These are phyloP conservation scores for Chrysolina oricalcia DNA, from an alignment of 2,888 invertebrate species.

Conservation along the genomic window DNA sequence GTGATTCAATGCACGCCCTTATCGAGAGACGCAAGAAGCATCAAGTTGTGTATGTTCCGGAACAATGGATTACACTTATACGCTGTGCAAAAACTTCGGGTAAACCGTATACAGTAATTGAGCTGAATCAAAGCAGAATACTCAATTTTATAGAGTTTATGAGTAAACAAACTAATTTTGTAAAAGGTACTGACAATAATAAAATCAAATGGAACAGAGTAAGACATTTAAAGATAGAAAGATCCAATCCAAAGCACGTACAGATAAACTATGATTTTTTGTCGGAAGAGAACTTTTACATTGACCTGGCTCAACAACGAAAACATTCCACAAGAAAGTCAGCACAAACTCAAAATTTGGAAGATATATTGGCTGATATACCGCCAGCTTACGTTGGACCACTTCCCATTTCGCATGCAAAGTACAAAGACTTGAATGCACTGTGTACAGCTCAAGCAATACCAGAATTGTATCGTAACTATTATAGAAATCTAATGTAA, in stretches of 20 bases:
- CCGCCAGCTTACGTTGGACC: not conserved
- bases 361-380: not conserved
- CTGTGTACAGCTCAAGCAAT: slow-evolving; percentile 5
- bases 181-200: too few relatives aligned
- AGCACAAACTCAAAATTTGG: not conserved
- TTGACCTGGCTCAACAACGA: not conserved
- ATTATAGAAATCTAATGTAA: not conserved
- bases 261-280: slow-evolving; percentile 9
- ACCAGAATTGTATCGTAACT: too few relatives aligned
- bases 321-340: slow-evolving; percentile 12
- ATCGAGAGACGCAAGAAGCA: too few relatives aligned
- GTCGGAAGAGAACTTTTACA: not conserved
- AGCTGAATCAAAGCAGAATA: too few relatives aligned
- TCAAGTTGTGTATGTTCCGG: too few relatives aligned
- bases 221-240: not conserved
- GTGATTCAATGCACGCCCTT: too few relatives aligned
- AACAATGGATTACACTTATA: too few relatives aligned
- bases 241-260: not conserved
- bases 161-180: too few relatives aligned
- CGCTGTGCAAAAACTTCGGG: too few relatives aligned
- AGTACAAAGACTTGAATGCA: slow-evolving; percentile 12
- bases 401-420: not conserved
- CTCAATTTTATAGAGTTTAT: too few relatives aligned
- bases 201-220: too few relatives aligned
- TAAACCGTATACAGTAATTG: too few relatives aligned